Base-by-base conservation (phyloP, 92 coral and sea anemone genomes). In the Zoanthus solanderi region DNA sequence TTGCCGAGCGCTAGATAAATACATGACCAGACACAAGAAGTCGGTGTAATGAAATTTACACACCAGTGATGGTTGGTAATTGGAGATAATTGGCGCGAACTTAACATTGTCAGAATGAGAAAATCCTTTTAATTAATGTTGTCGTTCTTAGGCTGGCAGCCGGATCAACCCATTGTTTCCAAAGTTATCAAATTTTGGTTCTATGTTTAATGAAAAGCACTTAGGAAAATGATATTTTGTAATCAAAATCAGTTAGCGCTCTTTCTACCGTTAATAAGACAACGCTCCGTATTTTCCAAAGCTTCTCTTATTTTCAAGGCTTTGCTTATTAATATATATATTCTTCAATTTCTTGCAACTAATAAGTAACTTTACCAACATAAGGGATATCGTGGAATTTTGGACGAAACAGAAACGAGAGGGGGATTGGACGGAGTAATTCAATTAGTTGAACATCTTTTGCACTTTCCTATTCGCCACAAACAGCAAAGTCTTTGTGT, bases 61-160 rank as follows among this genome's bases (percentile, higher is more conserved):
- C 99, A 97, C 92, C 93, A 89, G 93, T 94, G 94, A 94, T 97
- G 94, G 94, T 83, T 89, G 90, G 94, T 97, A 97, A 97, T 97
- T 97, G 99, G 91, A 85, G 92, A 90, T 97, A 97, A 97, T 97
- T 97, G 95, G 95, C 99, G 99, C 96, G 93, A 93, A 94, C 98
- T 97, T 94, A 90, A 88, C 90, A 92, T 95, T 92, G 99, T 92
- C 98, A 94, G 90, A 87, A 90, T 75, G 85, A 92, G 88, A 90
- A 97, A 95, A 92, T 92, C 91, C 84, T 65, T 93, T 93, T 95
- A 93, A 97, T 97, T 97, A 97, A 96, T 94, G 91, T 88, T 80
- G 96, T 92, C 92, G 92, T 91, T 90, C 92, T 89, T 92, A 77
- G 85, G 85, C 73, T 91, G 95, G 92, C 98, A 94, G 86, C 91